Percentiles rank a stretch among this genome's conserved stretches.
Evolutionary conservation across 2,797 vertebrate genomes (phyloP).

Genomic region (Crocodylus rhombifer): DNA sequence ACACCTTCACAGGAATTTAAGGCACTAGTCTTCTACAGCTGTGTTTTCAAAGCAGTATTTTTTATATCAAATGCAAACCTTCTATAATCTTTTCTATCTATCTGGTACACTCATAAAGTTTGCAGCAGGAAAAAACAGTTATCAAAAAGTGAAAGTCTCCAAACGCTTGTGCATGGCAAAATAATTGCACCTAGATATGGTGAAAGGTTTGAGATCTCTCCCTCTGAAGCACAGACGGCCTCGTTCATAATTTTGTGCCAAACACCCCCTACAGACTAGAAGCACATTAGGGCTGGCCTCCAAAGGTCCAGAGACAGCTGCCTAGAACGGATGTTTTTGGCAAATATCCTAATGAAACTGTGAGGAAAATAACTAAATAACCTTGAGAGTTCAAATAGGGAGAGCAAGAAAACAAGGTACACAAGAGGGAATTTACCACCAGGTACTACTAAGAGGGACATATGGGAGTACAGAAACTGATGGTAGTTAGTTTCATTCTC

Average conservation of each 20-base stretch:
- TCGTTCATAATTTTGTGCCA: constrained; percentile 57
- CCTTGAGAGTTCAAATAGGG: constrained; percentile 80
- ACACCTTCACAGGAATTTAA: neutral
- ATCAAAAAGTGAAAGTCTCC: constrained; percentile 47
- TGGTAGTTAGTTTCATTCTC: constrained; percentile 9
- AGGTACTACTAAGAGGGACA: neutral
- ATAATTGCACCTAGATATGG: constrained; percentile 44
- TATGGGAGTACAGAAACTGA: neutral
- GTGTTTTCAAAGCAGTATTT: neutral
- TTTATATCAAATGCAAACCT: neutral
- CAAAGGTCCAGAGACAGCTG: constrained; percentile 80
- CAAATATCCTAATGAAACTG: constrained; percentile 83
- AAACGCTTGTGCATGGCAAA: neutral
- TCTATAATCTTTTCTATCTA: constrained; percentile 26
- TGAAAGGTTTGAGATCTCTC: neutral
- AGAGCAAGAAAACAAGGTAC: constrained; percentile 68
- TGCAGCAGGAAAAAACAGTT: constrained; percentile 38
- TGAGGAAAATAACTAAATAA: constrained; percentile 81
- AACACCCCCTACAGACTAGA: constrained; percentile 70
- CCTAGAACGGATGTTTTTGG: constrained; percentile 81
- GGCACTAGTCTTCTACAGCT: neutral
- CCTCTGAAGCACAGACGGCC: constrained; percentile 40
- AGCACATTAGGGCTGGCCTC: constrained; percentile 79
- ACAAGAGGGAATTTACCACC: constrained; percentile 45
- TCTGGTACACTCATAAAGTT: constrained; percentile 16